These are phyloP conservation scores for Xestia rhomboidea DNA, from an alignment of 2,888 invertebrate species.

Conservation along the genomic window DNA sequence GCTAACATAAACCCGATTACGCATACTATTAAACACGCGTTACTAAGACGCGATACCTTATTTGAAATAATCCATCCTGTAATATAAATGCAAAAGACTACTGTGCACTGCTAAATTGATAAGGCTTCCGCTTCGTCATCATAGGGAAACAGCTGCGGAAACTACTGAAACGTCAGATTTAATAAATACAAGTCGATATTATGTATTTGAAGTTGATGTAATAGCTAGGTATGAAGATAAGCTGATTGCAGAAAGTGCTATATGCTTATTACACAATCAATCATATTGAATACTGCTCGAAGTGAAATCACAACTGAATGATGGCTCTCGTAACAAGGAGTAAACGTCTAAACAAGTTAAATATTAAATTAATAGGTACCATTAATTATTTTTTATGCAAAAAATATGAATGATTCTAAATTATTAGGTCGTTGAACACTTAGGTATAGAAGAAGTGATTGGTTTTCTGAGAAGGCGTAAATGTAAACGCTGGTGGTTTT, in stretches of 20 bases:
- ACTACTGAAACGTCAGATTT: slow-evolving; percentile 32
- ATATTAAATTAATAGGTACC: slow-evolving; percentile 26
- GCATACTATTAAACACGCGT: slow-evolving; percentile 21
- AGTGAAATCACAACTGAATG: slow-evolving; percentile 68
- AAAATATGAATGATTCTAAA: slow-evolving; percentile 27
- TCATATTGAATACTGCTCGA: slow-evolving; percentile 51
- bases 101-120: slow-evolving; percentile 14
- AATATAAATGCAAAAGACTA: slow-evolving; percentile 43
- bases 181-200: slow-evolving; percentile 51
- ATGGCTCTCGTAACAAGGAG: slow-evolving; percentile 60
- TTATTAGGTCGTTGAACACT: slow-evolving; percentile 17
- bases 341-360: slow-evolving; percentile 49
- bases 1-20: slow-evolving; percentile 24
- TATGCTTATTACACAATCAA: slow-evolving; percentile 73
- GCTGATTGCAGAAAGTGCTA: slow-evolving; percentile 68
- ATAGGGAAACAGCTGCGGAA: slow-evolving; percentile 23
- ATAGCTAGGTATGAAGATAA: slow-evolving; percentile 59
- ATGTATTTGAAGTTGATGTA: slow-evolving; percentile 69
- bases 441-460: slow-evolving; percentile 19
- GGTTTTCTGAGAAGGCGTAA: slow-evolving; percentile 53
- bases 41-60: slow-evolving; percentile 8
- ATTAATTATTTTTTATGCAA: slow-evolving; percentile 21
- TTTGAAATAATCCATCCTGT: slow-evolving; percentile 16
- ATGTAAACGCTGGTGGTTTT: slow-evolving; percentile 21
- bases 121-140: slow-evolving; percentile 42